These are phyloP conservation scores for Venturia canescens DNA, from an alignment of 1,140 invertebrate genomes.

Conservation along the genomic window DNA sequence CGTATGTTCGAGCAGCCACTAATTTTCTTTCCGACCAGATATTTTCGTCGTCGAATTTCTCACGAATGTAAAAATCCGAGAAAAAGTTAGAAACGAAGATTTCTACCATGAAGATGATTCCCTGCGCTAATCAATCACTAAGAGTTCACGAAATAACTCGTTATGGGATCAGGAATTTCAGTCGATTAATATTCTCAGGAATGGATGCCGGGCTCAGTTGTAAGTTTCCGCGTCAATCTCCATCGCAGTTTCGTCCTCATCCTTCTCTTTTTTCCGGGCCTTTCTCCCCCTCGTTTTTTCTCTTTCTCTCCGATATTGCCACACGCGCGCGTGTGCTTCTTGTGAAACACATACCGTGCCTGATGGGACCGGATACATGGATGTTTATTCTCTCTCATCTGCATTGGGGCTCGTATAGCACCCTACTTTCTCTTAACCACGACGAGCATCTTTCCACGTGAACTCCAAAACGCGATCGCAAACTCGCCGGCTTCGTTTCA, in stretches of 20 bases:
- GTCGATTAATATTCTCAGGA: constrained; percentile 2
- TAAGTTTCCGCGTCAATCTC: too few relatives aligned
- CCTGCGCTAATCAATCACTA: neutral
- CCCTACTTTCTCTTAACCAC: constrained; percentile 15
- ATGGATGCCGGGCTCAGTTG: neutral
- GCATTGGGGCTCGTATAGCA: neutral
- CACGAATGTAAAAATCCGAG: too few relatives aligned
- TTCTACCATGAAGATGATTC: neutral
- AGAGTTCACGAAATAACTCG: neutral
- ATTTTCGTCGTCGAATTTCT: neutral
- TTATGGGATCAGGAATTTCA: neutral
- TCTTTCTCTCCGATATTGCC: too few relatives aligned
- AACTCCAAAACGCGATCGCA: constrained; percentile 17
- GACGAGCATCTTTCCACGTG: neutral
- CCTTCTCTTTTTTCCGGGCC: too few relatives aligned
- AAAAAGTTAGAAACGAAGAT: neutral
- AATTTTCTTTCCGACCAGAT: too few relatives aligned
- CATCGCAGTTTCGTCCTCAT: neutral
- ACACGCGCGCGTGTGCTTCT: too few relatives aligned
- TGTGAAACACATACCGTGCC: too few relatives aligned
- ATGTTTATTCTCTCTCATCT: neutral
- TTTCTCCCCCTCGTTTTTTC: too few relatives aligned
- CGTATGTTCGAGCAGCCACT: too few relatives aligned
- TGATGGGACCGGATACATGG: too few relatives aligned
- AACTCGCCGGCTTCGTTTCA: neutral